Evolutionary conservation across 2,888 invertebrate species (phyloP).

Genomic region (Diplazon laetatorius): DNA sequence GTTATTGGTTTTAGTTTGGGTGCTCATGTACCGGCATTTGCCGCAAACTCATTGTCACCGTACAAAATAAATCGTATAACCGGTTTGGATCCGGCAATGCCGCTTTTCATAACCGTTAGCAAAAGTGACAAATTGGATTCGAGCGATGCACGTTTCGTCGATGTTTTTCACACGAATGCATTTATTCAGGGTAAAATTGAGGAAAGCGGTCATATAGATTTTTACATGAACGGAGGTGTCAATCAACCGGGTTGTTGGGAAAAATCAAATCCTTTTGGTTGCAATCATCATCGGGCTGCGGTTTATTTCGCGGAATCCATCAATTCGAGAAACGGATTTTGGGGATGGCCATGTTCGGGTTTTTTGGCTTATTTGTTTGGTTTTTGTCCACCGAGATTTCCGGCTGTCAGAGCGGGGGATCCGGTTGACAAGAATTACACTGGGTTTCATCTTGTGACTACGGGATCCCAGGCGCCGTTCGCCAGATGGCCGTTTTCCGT

Average conservation of each 20-base stretch:
- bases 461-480: slow-evolving; percentile 84
- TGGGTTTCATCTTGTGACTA: slow-evolving; percentile 85
- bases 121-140: slow-evolving; percentile 85
- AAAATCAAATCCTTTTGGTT: slow-evolving; percentile 84
- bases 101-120: slow-evolving; percentile 85
- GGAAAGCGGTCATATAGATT: slow-evolving; percentile 88
- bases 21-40: slow-evolving; percentile 85
- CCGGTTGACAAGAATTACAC: slow-evolving; percentile 70
- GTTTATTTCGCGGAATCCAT: slow-evolving; percentile 87
- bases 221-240: slow-evolving; percentile 88
- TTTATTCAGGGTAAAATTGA: slow-evolving; percentile 87
- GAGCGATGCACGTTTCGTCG: slow-evolving; percentile 87
- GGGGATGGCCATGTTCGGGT: slow-evolving; percentile 87
- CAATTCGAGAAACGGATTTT: slow-evolving; percentile 85
- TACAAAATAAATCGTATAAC: slow-evolving; percentile 85
- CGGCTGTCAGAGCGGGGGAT: slow-evolving; percentile 78
- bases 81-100: slow-evolving; percentile 88
- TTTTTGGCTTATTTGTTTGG: slow-evolving; percentile 85
- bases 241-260: slow-evolving; percentile 87
- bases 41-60: slow-evolving; percentile 84
- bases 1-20: slow-evolving; percentile 88
- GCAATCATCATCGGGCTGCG: slow-evolving; percentile 87
- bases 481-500: slow-evolving; percentile 85
- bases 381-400: slow-evolving; percentile 84
- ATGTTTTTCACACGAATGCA: slow-evolving; percentile 89